Evolutionary conservation across 2,797 vertebrate species (phyloP), one percentile per base, ranked within the genome.

Genomic region (Aplochiton taeniatus): DNA sequence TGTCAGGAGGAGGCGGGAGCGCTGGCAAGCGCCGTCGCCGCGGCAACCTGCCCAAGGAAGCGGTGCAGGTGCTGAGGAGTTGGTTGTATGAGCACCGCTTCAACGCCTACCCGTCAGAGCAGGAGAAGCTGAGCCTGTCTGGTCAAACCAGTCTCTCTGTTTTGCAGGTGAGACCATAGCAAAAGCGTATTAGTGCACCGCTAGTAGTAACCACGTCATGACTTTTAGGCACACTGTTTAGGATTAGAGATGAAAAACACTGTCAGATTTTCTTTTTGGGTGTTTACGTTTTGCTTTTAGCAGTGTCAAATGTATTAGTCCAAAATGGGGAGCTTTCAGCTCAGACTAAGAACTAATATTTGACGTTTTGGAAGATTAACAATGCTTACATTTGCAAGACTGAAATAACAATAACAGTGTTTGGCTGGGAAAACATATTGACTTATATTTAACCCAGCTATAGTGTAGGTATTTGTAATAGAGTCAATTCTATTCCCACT

Each of bases 51-150:
- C 97, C 98, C 18, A 98, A 98, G 79, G 96, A 97, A 80, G 94
- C 96, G 0, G 97, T 98, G 76, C 94, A 96, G 86, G 95, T 96
- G 72, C 93, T 99, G 11, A 90, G 95, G n/a, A 94, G 93, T 85
- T 99, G 98, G 97, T 90, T 99, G 51, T 98, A 96, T 0, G 90
- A 97, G 68, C 96, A 99, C 69, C 94, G 96, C 68, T 96, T 96
- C 88, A 98, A 98, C 0, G 96, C 98, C 20, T 99, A 98, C 79
- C 98, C 97, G 0, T 96, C 96, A 0, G 98, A 99, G 82, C 94
- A 96, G 80, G 98, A 99, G 91, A 99, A 99, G 65, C 92, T 94
- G 66, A 94, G 93, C 66, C 90, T 99, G 69, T 96, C 95, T 0
- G 91, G 88, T 16, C 94, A 95, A 83, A 98, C 98, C 68, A 93